phyloP scores from a whole-genome alignment of 2,113 vertebrate genomes.

The Oxygymnocypris stewartii region DNA sequence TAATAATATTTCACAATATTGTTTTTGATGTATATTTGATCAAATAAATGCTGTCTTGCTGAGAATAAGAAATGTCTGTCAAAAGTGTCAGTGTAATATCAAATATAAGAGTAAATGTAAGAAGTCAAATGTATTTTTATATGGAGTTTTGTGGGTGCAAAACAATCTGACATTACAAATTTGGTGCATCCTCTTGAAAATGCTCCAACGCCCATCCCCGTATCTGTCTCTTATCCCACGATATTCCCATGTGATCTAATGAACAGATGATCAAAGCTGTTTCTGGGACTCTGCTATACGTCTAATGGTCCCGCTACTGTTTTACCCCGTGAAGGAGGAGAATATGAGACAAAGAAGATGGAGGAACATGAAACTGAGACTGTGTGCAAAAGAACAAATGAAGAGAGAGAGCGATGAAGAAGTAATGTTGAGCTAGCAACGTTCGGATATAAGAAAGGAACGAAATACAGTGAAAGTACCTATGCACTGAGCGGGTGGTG shows the following conservation, averaged over 20 bases:
- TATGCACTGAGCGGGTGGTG: neutral
- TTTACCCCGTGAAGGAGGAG: slow-evolving; percentile 30
- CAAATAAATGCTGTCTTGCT: neutral
- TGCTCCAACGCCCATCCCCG: slow-evolving; percentile 7
- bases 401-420: neutral
- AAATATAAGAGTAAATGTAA: neutral
- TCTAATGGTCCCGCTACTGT: slow-evolving; percentile 37
- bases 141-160: neutral
- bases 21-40: neutral
- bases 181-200: slow-evolving; percentile 26
- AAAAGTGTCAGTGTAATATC: neutral
- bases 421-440: neutral
- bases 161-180: slow-evolving; percentile 7
- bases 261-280: slow-evolving; percentile 47
- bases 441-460: neutral
- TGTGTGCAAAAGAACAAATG: neutral
- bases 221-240: slow-evolving; percentile 12
- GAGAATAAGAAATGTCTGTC: neutral
- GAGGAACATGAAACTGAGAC: slow-evolving; percentile 13
- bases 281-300: slow-evolving; percentile 36
- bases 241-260: slow-evolving; percentile 50
- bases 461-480: neutral
- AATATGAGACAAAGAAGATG: slow-evolving; percentile 21
- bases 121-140: neutral
- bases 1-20: neutral